Evolutionary conservation across 2,797 vertebrate species (phyloP).

Genomic region (Liasis olivaceus): DNA sequence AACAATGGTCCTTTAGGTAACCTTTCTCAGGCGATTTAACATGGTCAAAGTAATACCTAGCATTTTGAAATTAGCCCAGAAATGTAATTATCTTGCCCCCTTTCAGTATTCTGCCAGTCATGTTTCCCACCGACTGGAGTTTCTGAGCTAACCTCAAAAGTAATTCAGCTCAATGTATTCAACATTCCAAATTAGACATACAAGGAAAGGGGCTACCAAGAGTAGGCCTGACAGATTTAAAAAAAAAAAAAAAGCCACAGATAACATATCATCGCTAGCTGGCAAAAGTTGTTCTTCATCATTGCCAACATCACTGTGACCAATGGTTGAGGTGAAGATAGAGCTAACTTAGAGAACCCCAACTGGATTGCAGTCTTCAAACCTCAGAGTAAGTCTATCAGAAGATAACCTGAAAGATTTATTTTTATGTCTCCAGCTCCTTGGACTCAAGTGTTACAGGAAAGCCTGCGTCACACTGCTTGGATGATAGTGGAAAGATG

Average conservation of each 20-base stretch:
- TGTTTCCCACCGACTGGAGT: background rate
- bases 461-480: background rate
- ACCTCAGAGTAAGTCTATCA: background rate
- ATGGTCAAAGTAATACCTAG: background rate
- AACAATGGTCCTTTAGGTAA: background rate
- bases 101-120: background rate
- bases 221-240: background rate
- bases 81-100: background rate
- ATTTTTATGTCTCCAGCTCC: background rate
- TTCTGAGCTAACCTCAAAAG: background rate
- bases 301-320: background rate
- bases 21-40: background rate
- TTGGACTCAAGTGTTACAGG: background rate
- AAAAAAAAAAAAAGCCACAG: background rate
- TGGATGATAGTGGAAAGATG: background rate
- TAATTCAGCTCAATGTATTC: background rate
- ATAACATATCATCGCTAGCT: background rate
- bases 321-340: background rate
- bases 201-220: background rate
- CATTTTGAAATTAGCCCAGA: background rate
- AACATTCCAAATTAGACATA: background rate
- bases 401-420: background rate
- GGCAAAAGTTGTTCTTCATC: background rate
- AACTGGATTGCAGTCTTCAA: background rate
- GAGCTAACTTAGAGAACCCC: background rate